These are phyloP conservation scores for Lycophotia porphyrea DNA, from an alignment of 2,888 invertebrate genomes.

Conservation along the genomic window DNA sequence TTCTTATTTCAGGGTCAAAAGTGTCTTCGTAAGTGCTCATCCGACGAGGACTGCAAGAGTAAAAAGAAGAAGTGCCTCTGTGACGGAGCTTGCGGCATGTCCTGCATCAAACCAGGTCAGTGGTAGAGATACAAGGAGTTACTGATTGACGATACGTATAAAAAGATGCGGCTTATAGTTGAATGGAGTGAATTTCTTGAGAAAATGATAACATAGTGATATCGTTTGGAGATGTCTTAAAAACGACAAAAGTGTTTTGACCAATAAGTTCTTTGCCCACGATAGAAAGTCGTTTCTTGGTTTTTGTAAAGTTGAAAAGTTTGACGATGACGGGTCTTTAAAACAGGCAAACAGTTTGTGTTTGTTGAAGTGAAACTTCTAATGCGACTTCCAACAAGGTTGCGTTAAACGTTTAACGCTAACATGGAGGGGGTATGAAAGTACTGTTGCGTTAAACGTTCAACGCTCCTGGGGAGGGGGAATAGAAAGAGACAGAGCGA, in stretches of 20 bases:
- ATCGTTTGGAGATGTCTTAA: not conserved
- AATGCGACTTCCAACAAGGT: too few species aligned
- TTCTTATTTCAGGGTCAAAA: conserved; percentile 92
- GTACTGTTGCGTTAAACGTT: too few species aligned
- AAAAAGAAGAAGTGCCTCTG: conserved; percentile 99
- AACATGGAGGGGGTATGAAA: too few species aligned
- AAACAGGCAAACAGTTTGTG: not conserved
- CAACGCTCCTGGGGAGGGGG: too few species aligned
- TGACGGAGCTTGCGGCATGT: conserved; percentile 99
- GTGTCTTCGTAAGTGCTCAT: conserved; percentile 97
- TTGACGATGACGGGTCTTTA: not conserved
- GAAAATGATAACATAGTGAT: not conserved
- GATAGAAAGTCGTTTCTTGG: not conserved
- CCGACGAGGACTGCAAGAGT: conserved; percentile 98
- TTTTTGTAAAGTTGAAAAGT: not conserved
- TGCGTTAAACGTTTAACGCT: too few species aligned
- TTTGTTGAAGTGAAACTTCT: too few species aligned
- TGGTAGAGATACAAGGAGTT: conserved; percentile 41
- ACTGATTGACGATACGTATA: not conserved
- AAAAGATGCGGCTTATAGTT: not conserved
- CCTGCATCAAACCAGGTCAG: conserved; percentile 98
- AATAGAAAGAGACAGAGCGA: too few species aligned
- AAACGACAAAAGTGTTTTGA: not conserved
- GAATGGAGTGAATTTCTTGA: not conserved
- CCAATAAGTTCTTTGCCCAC: not conserved